These are phyloP conservation scores for Emydura subglobosa DNA, from an alignment of 2,113 vertebrate species.

Conservation along the genomic window DNA sequence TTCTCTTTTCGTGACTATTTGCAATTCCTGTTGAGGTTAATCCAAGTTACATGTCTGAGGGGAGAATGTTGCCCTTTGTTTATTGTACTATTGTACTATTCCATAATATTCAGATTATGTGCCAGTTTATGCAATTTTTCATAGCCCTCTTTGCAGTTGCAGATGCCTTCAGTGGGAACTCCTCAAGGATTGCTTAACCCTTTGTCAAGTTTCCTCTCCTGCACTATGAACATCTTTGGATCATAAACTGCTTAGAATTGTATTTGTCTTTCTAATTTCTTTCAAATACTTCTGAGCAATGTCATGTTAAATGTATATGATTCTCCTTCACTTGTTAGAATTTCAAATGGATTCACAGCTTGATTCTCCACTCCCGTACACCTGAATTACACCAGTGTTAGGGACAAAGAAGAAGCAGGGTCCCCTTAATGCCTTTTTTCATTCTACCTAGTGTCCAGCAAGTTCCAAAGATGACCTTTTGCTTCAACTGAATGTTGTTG, in stretches of 20 bases:
- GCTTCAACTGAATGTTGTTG: not conserved
- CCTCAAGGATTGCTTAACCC: not conserved
- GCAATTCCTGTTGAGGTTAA: not conserved
- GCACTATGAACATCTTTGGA: not conserved
- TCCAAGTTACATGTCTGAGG: not conserved
- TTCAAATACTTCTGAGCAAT: not conserved
- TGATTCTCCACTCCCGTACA: not conserved
- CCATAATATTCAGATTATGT: not conserved
- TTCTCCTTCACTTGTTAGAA: not conserved
- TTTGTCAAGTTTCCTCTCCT: not conserved
- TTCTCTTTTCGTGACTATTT: not conserved
- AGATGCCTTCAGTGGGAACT: not conserved
- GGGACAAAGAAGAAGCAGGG: not conserved
- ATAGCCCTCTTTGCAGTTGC: not conserved
- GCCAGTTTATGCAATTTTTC: not conserved
- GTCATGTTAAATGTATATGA: fast-evolving
- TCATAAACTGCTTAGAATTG: not conserved
- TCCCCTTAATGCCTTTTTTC: not conserved
- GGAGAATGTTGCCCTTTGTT: not conserved
- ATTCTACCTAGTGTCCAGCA: not conserved
- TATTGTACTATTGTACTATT: not conserved
- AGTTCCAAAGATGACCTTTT: not conserved
- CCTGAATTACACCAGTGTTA: not conserved
- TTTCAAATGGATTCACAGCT: not conserved
- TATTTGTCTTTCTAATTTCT: not conserved